Evolutionary conservation across 1,140 invertebrate species (phyloP), one percentile per base, ranked within the genome.

Genomic region (Diabrotica virgifera): DNA sequence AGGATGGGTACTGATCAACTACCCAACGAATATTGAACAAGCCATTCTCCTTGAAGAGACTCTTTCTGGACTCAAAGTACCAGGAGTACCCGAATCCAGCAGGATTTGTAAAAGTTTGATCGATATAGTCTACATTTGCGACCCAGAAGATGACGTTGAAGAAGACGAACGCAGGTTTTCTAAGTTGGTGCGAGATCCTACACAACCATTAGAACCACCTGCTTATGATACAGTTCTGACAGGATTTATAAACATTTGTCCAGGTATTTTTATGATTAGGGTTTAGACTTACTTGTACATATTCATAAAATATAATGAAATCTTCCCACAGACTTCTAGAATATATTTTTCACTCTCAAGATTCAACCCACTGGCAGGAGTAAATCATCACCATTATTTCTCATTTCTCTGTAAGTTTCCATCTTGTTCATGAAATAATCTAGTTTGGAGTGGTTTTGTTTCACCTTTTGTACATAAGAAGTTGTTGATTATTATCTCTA

Each of bases 1-100:
- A 56, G 85, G 86, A 5, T 88, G 86, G 81, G 82, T 83, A 46
- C 78, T 88, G 14, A 76, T 87, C 58, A 85, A 88, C 73, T 89
- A 84, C 76, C 87, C 87, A 1, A 80, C 79, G 60, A 82, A 75
- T 14, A 82, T 84, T 60, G 71, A 80, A 11, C 82, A 87, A 76
- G 83, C 85, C 40, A 77, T 80, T 69, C 78, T 82, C 38, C 70
- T 87, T 8, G 86, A 87, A 72, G 80, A 82, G 68, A 62, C 61
- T 55, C 64, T 79, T 10, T 72, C 69, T 24, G 70, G 70, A 51
- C 14, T 55, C 35, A 38, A 35, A 7, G 46, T 69, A 3, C 62
- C 62, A n/a, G 51, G 59, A 35, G 6, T 55, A 12, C 9, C 53
- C 0, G 46, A 50, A n/a, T 12, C 38, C 10, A 40, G 14, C 12